phyloP scores from a whole-genome alignment of 1,140 invertebrate species.

The Tribolium madens region DNA sequence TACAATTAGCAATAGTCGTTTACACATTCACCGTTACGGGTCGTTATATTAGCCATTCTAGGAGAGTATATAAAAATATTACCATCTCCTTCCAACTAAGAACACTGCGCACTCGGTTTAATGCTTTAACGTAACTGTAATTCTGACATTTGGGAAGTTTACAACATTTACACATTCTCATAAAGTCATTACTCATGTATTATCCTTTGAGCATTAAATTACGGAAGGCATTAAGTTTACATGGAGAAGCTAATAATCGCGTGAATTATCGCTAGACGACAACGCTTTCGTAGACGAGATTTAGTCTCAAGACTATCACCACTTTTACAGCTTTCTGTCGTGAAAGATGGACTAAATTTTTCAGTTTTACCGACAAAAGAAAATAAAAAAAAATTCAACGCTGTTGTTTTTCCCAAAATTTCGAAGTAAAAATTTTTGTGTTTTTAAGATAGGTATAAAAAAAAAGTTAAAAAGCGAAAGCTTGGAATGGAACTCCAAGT shows the following conservation, averaged over 20 bases:
- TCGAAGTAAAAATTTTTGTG: no score
- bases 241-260: conserved; percentile 33
- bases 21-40: conserved; percentile 47
- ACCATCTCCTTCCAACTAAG: conserved; percentile 15
- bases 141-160: conserved; percentile 34
- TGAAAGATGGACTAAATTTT: not conserved
- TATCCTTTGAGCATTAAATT: conserved; percentile 47
- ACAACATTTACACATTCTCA: conserved; percentile 47
- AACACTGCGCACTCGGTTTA: conserved; percentile 18
- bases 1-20: conserved; percentile 48
- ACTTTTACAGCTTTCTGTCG: not conserved
- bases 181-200: conserved; percentile 46
- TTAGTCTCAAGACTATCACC: not conserved
- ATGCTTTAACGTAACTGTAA: conserved; percentile 37
- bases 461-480: no score
- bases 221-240: conserved; percentile 46
- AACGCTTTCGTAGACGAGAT: not conserved
- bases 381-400: no score
- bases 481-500: no score
- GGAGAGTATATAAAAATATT: conserved; percentile 9
- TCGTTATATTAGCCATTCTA: conserved; percentile 16
- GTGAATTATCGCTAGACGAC: conserved; percentile 33
- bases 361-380: no score
- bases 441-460: no score
- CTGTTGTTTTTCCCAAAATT: no score